Evolutionary conservation across 2,888 invertebrate species (phyloP), one percentile per base, ranked within the genome.

Genomic region (Myopa testacea): DNA sequence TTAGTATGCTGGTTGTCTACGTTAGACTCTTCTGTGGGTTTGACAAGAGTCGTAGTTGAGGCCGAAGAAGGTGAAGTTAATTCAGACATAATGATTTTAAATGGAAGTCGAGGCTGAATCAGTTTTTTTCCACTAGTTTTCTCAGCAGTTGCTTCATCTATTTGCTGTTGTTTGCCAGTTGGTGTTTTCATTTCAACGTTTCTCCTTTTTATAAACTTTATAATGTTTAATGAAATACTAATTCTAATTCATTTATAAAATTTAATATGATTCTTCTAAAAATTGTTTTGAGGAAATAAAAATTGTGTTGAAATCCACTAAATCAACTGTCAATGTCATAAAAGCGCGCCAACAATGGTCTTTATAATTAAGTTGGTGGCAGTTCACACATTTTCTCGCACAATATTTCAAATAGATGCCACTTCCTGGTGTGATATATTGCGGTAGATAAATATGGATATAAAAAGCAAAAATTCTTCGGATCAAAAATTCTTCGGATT

Each of bases 51-150:
- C 40, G 34, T 45, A 19, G 19, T 14, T 19, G 65, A 5, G 5
- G 40, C n/a, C 50, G 58, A 12, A n/a, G 40, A 73, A 0, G 79
- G 55, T 4, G 65, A 37, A 38, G 65, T 70, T n/a, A 78, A 55
- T 3, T 75, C 65, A n/a, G 81, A 60, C 10, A 82, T 77, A 63
- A 83, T 81, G 58, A 91, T 88, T 88, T 91, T 92, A 84, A 93
- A 93, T 81, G 92, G 92, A 81, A 93, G 89, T 82, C 92, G 90
- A 81, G 92, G 92, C 87, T 93, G 93, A 81, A 91, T 91, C 75
- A 93, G 86, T 84, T 92, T 92, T 85, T 92, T 93, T 85, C 85
- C 86, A 77, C 85, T 84, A 55, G 78, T 82, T 81, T 80, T 83
- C 63, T 75, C 82, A 79, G 80, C 67, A 65, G 16, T 63, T 14